A percentile compares a stretch with the other conserved stretches of the same genome.
Conservation (phyloP, 2,888 invertebrate species). For the Lasioglossum calceatum region DNA sequence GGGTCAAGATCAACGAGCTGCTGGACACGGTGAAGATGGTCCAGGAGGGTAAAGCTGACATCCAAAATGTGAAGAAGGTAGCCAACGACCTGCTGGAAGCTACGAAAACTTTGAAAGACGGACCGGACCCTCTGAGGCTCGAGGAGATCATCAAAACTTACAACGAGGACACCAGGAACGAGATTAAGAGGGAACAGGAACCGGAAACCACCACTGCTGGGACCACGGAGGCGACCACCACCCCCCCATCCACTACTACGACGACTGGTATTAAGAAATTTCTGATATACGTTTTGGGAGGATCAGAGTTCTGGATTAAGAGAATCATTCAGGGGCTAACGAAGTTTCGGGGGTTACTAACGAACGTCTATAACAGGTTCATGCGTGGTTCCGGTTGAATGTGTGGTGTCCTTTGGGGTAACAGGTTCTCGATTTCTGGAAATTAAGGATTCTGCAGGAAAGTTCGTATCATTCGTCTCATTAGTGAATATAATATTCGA, state of each 20-base stretch:
- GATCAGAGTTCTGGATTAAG: constrained; percentile 74
- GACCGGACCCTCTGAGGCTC: constrained; percentile 80
- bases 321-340: constrained; percentile 75
- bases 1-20: constrained; percentile 83
- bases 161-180: constrained; percentile 80
- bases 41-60: constrained; percentile 80
- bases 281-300: constrained; percentile 75
- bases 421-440: not conserved
- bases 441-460: not conserved
- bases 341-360: constrained; percentile 73
- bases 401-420: not conserved
- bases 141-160: constrained; percentile 80
- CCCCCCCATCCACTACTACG: constrained; percentile 51
- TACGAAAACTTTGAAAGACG: constrained; percentile 77
- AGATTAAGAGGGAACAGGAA: constrained; percentile 81
- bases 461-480: not conserved
- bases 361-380: constrained; percentile 68
- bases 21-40: constrained; percentile 81
- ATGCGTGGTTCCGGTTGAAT: constrained; percentile 61
- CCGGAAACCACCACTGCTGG: constrained; percentile 39
- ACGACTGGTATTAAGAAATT: constrained; percentile 80
- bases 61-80: constrained; percentile 75
- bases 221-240: constrained; percentile 4
- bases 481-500: too few relatives aligned
- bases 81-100: constrained; percentile 77